Evolutionary conservation across 2,113 vertebrate genomes (phyloP), one percentile per base, ranked within the genome.

Genomic region (Lucifuga dentata): DNA sequence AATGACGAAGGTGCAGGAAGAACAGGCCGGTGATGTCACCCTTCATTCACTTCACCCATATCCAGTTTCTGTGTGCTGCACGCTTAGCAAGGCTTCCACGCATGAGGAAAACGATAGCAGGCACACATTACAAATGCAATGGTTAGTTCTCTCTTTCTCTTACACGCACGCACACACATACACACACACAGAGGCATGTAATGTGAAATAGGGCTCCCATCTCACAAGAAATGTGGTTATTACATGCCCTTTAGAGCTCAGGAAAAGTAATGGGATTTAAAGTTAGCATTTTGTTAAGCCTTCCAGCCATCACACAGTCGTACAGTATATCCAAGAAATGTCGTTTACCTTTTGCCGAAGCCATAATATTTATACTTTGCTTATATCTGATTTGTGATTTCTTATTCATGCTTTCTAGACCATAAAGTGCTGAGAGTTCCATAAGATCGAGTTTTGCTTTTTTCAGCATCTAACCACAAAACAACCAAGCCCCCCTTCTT

Each of bases 11-110:
- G n/a, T 5, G 12, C 78, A 32, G 8, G 3, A 11, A 56, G 51
- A n/a, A n/a, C 53, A 29, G 65, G 49, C 19, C 52, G 68, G 51
- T 74, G 79, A 86, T 68, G 72, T 87, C 78, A 87, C 40, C 52
- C 58, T 53, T 76, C 58, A 45, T 12, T 46, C 35, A 40, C 59
- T 78, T 73, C 39, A 44, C 61, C 48, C 53, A 9, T 76, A 83
- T 84, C 80, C 9, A 45, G 23, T 85, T 85, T 79, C 73, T 48
- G 7, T 24, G 15, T 24, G 56, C 49, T 63, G 11, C 38, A 26
- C n/a, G 16, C 64, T 79, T 71, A 45, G 46, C 58, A 38, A 20
- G 19, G 16, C 68, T 52, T 80, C 68, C 65, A 24, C 38, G 13
- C 56, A 8, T 46, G 3, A 53, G 39, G 38, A 64, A 68, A 60